phyloP scores from a whole-genome alignment of 2,888 invertebrate species.

The Biston betularia region DNA sequence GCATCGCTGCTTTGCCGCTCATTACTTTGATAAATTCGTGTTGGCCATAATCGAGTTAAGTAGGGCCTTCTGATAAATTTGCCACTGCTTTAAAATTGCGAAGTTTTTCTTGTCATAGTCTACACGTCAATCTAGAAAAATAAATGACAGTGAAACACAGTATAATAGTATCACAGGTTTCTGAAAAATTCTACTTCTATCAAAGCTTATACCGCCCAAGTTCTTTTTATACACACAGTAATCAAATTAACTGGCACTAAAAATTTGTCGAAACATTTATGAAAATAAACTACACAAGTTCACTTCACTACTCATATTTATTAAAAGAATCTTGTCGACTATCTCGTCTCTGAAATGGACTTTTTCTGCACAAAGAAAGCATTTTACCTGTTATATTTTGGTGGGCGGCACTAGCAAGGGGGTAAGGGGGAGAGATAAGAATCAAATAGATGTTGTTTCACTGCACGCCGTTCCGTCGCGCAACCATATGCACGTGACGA shows the following conservation, averaged over 20 bases:
- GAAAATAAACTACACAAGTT: constrained; percentile 51
- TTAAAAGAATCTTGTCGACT: constrained; percentile 59
- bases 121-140: no score
- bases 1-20: no score
- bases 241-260: constrained; percentile 25
- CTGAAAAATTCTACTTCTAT: no score
- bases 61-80: no score
- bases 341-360: constrained; percentile 72
- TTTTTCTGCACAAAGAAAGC: constrained; percentile 75
- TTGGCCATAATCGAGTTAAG: no score
- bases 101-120: no score
- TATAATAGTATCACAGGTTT: no score
- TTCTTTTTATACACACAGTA: not conserved
- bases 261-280: constrained; percentile 24
- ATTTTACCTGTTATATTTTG: constrained; percentile 81
- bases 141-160: no score
- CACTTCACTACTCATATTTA: constrained; percentile 56
- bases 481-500: constrained; percentile 79
- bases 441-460: constrained; percentile 86
- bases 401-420: constrained; percentile 53
- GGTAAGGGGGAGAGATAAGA: constrained; percentile 76
- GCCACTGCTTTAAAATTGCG: no score
- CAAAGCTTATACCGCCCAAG: no score
- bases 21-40: no score
- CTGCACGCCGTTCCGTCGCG: constrained; percentile 72